Percentiles rank a stretch among this genome's conserved stretches.
phyloP scores from a whole-genome alignment of 1,140 invertebrate genomes.

The Meloidogyne hapla region DNA sequence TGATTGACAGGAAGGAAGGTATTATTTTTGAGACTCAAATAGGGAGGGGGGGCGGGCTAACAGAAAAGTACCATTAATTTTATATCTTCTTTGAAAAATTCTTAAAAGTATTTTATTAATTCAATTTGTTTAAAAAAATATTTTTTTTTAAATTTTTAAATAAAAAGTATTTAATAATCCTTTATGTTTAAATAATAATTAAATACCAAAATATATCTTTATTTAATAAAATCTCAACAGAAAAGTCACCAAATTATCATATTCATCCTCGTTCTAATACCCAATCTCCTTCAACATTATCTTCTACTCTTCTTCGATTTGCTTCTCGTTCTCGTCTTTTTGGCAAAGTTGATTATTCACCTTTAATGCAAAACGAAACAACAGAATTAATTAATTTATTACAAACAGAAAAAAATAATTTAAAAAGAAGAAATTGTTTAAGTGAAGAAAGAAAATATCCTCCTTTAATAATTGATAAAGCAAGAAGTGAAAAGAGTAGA shows the following conservation, averaged over 20 bases:
- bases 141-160: too few species aligned
- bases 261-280: not conserved
- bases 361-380: not conserved
- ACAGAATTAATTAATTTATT: not conserved
- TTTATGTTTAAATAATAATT: too few species aligned
- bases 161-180: too few species aligned
- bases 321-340: constrained; percentile 44
- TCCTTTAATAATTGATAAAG: not conserved
- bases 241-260: not conserved
- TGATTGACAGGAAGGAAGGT: too few species aligned
- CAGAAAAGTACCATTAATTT: too few species aligned
- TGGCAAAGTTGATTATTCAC: constrained; percentile 34
- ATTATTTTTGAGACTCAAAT: too few species aligned
- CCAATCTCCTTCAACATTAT: constrained; percentile 7
- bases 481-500: not conserved
- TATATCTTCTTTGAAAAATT: too few species aligned
- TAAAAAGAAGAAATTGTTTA: constrained; percentile 3
- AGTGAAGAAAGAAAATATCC: not conserved
- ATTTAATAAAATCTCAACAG: not conserved
- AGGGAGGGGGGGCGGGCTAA: too few species aligned
- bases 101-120: too few species aligned
- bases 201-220: too few species aligned
- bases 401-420: not conserved
- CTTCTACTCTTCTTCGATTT: constrained; percentile 39
- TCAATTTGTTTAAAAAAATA: too few species aligned